These are phyloP conservation scores for Python bivittatus DNA, from an alignment of 2,113 vertebrate species.

Conservation along the genomic window DNA sequence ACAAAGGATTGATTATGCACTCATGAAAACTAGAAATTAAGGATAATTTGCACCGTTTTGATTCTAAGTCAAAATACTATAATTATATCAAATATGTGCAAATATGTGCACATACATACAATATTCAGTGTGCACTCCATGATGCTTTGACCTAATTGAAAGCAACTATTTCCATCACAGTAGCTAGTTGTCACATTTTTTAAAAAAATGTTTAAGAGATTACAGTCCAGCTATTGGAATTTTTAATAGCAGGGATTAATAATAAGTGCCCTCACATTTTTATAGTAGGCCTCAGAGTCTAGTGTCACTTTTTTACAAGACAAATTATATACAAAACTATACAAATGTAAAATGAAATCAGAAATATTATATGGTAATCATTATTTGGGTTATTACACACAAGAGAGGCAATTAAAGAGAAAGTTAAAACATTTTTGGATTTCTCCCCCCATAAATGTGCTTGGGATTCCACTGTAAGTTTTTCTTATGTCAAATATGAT, in stretches of 20 bases:
- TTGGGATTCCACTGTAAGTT: not conserved
- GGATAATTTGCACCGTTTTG: not conserved
- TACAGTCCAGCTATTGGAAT: not conserved
- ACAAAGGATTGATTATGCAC: not conserved
- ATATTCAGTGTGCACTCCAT: not conserved
- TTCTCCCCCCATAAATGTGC: not conserved
- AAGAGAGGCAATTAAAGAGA: not conserved
- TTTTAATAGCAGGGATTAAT: slow-evolving; percentile 22
- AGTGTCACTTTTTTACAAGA: slow-evolving; percentile 7
- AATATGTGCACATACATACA: too few species aligned
- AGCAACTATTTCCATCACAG: slow-evolving; percentile 14
- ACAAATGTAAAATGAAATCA: not conserved
- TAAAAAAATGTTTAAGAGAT: not conserved
- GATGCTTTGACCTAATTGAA: slow-evolving; percentile 1
- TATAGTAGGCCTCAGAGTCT: not conserved
- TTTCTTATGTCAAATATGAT: not conserved
- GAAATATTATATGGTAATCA: not conserved
- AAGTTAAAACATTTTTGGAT: not conserved
- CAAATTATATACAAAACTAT: slow-evolving; percentile 13
- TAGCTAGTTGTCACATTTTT: not conserved
- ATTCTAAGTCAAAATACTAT: not conserved
- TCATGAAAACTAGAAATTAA: not conserved
- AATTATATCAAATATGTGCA: not conserved
- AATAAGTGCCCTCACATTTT: not conserved
- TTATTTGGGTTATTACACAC: slow-evolving; percentile 1